These are phyloP conservation scores for Odontophorus gujanensis DNA, from an alignment of 2,113 vertebrate genomes.

Conservation along the genomic window DNA sequence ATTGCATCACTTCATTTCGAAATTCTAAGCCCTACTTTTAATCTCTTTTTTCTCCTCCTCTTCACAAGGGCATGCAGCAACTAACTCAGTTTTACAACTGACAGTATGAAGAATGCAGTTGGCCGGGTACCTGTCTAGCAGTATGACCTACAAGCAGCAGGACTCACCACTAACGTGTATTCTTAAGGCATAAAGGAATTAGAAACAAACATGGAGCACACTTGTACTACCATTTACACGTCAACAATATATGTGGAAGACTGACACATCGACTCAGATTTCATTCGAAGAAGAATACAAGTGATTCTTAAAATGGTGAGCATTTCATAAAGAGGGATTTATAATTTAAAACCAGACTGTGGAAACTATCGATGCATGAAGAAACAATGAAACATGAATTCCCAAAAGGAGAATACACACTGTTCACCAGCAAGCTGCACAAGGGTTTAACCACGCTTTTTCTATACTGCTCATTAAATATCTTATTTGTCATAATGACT, in stretches of 20 bases:
- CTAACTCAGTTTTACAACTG: slow-evolving; percentile 73
- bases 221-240: slow-evolving; percentile 58
- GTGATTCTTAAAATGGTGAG: slow-evolving; percentile 77
- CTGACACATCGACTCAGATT: slow-evolving; percentile 63
- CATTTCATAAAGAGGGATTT: slow-evolving; percentile 72
- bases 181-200: slow-evolving; percentile 77
- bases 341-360: slow-evolving; percentile 71
- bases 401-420: slow-evolving; percentile 67
- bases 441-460: slow-evolving; percentile 74
- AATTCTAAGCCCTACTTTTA: slow-evolving; percentile 66
- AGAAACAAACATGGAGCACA: slow-evolving; percentile 66
- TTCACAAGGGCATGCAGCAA: slow-evolving; percentile 73
- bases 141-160: slow-evolving; percentile 71
- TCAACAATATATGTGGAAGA: slow-evolving; percentile 64
- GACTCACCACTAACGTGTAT: slow-evolving; percentile 69
- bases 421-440: slow-evolving; percentile 75
- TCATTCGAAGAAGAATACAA: slow-evolving; percentile 67
- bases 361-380: slow-evolving; percentile 75
- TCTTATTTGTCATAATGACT: slow-evolving; percentile 73
- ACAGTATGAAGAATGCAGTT: slow-evolving; percentile 75
- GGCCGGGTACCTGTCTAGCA: slow-evolving; percentile 65
- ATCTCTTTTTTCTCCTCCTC: slow-evolving; percentile 66
- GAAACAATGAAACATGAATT: slow-evolving; percentile 74
- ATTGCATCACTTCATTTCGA: slow-evolving; percentile 36
- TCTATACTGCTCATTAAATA: slow-evolving; percentile 66